Conservation (phyloP, 2,888 invertebrate species). For the Lithodes maja region DNA sequence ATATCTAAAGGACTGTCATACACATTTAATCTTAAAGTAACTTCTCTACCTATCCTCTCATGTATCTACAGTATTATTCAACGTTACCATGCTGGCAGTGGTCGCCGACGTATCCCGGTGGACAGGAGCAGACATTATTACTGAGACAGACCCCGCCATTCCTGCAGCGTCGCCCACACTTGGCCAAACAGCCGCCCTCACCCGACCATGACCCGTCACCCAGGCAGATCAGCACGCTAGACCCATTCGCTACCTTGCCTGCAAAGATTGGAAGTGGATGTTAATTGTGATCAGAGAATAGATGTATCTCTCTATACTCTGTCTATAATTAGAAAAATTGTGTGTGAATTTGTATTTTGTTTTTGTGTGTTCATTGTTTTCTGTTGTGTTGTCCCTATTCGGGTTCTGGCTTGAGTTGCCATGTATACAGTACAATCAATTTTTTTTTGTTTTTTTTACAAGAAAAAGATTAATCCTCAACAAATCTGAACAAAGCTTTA, state of each 20-base stretch:
- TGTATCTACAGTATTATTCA: background rate
- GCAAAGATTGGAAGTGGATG: background rate
- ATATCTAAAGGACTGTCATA: too few species aligned
- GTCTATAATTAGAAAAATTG: background rate
- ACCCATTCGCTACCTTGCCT: slow-evolving; percentile 57
- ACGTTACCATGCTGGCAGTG: slow-evolving; percentile 65
- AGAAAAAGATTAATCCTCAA: too few species aligned
- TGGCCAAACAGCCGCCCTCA: slow-evolving; percentile 39
- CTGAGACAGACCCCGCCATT: slow-evolving; percentile 68
- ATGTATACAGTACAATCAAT: too few species aligned
- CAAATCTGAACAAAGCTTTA: too few species aligned
- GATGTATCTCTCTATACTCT: background rate
- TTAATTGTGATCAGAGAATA: background rate
- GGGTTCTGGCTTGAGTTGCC: too few species aligned
- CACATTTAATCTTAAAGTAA: too few species aligned
- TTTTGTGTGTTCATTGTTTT: too few species aligned
- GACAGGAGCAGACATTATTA: slow-evolving; percentile 62
- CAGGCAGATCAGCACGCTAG: slow-evolving; percentile 59
- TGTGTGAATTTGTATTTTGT: too few species aligned
- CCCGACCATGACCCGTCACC: slow-evolving; percentile 68
- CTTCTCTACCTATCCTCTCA: too few species aligned
- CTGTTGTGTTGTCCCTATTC: too few species aligned
- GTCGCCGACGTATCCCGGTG: slow-evolving; percentile 64
- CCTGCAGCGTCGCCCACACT: slow-evolving; percentile 63
- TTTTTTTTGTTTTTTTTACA: too few species aligned